Percentiles rank a stretch among this genome's conserved stretches.
phyloP scores from a whole-genome alignment of 2,113 vertebrate species.

The Phasianus colchicus region DNA sequence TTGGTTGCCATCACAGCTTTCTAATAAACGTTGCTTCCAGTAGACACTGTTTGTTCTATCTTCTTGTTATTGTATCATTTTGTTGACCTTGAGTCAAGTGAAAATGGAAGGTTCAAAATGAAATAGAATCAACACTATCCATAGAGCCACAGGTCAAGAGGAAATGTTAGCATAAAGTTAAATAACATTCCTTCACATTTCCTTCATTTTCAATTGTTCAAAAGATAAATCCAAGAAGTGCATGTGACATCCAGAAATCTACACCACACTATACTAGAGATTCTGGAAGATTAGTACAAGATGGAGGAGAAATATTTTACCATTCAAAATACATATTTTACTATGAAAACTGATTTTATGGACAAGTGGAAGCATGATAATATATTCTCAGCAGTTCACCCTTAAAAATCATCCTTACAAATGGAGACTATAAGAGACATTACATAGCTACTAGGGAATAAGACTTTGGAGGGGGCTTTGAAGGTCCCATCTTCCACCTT shows the following conservation, averaged over 20 bases:
- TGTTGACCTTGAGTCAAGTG: slow-evolving; percentile 73
- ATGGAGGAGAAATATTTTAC: slow-evolving; percentile 22
- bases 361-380: background rate
- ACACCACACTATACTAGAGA: background rate
- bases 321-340: background rate
- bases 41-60: slow-evolving; percentile 71
- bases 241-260: slow-evolving; percentile 44
- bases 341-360: background rate
- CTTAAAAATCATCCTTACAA: background rate
- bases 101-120: slow-evolving; percentile 27
- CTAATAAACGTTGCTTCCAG: slow-evolving; percentile 67
- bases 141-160: slow-evolving; percentile 48
- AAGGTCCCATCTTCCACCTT: background rate
- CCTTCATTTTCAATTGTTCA: slow-evolving; percentile 65
- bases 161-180: slow-evolving; percentile 58
- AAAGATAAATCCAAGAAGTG: slow-evolving; percentile 69
- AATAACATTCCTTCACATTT: slow-evolving; percentile 33
- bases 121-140: slow-evolving; percentile 31
- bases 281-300: slow-evolving; percentile 14
- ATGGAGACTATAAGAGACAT: background rate
- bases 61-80: slow-evolving; percentile 66
- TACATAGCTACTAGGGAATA: background rate
- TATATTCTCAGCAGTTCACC: background rate
- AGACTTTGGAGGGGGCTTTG: background rate
- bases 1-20: slow-evolving; percentile 67